phyloP scores from a whole-genome alignment of 1,140 invertebrate genomes.

The Bombus pascuorum region DNA sequence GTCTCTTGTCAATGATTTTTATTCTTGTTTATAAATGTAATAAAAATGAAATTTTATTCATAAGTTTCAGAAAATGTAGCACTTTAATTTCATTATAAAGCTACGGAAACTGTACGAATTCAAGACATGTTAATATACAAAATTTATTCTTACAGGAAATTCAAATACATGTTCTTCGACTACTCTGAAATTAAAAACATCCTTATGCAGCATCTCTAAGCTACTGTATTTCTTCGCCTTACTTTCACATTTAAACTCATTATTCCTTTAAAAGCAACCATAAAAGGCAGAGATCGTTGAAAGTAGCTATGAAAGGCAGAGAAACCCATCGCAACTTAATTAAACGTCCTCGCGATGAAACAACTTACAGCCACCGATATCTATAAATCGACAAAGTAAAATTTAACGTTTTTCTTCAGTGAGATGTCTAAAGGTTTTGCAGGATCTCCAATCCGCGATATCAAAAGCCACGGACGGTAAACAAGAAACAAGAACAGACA shows the following conservation, averaged over 20 bases:
- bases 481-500: conserved; percentile 15
- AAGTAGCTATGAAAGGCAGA: not conserved
- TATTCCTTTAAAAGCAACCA: not conserved
- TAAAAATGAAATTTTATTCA: not conserved
- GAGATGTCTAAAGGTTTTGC: not conserved
- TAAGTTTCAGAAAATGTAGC: too few species aligned
- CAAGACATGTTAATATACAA: too few species aligned
- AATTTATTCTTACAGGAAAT: not conserved
- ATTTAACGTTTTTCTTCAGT: not conserved
- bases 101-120: too few species aligned
- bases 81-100: not conserved
- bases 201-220: too few species aligned
- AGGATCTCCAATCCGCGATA: not conserved
- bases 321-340: not conserved
- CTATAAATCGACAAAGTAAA: not conserved
- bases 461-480: not conserved
- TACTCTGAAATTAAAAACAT: not conserved
- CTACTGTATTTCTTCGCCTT: not conserved
- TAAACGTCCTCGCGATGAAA: not conserved
- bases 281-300: not conserved
- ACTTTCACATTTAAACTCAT: not conserved
- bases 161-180: not conserved
- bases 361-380: not conserved
- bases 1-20: too few species aligned
- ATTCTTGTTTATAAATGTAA: not conserved